These are phyloP conservation scores for Trisateles emortualis DNA, from an alignment of 2,888 invertebrate genomes.

Conservation along the genomic window DNA sequence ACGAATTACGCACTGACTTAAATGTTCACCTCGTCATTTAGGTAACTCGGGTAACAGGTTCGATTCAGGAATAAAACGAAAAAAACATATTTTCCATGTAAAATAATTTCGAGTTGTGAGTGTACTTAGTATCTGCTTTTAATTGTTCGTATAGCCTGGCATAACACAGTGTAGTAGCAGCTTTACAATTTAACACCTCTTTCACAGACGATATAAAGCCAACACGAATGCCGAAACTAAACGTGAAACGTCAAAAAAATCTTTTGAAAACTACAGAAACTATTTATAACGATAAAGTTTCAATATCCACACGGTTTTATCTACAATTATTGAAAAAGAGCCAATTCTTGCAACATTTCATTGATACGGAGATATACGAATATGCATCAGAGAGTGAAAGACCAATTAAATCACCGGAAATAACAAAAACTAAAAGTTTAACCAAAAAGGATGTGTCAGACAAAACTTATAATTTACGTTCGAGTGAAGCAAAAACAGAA, in stretches of 20 bases:
- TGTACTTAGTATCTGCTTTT: too few species aligned
- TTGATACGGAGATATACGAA: slow-evolving; percentile 71
- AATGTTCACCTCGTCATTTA: too few species aligned
- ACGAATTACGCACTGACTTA: too few species aligned
- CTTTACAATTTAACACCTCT: neutral
- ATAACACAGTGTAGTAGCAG: neutral
- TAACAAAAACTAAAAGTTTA: slow-evolving; percentile 12
- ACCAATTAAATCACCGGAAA: slow-evolving; percentile 47
- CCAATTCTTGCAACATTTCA: slow-evolving; percentile 72
- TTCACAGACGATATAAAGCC: slow-evolving; percentile 63
- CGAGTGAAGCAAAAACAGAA: slow-evolving; percentile 70
- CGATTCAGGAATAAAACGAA: too few species aligned
- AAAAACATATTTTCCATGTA: too few species aligned
- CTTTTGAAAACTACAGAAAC: slow-evolving; percentile 76
- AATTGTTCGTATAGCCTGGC: too few species aligned
- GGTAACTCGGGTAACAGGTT: too few species aligned
- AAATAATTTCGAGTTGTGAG: too few species aligned
- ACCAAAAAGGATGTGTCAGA: slow-evolving; percentile 59
- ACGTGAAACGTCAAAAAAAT: slow-evolving; percentile 66
- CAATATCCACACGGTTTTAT: slow-evolving; percentile 78
- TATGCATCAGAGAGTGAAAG: slow-evolving; percentile 78
- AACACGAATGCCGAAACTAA: slow-evolving; percentile 54
- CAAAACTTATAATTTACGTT: slow-evolving; percentile 74
- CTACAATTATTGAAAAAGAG: slow-evolving; percentile 76
- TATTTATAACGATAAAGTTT: slow-evolving; percentile 77